Evolutionary conservation across 1,140 invertebrate genomes (phyloP), one percentile per base, ranked within the genome.

Genomic region (Eulimnadia texana): DNA sequence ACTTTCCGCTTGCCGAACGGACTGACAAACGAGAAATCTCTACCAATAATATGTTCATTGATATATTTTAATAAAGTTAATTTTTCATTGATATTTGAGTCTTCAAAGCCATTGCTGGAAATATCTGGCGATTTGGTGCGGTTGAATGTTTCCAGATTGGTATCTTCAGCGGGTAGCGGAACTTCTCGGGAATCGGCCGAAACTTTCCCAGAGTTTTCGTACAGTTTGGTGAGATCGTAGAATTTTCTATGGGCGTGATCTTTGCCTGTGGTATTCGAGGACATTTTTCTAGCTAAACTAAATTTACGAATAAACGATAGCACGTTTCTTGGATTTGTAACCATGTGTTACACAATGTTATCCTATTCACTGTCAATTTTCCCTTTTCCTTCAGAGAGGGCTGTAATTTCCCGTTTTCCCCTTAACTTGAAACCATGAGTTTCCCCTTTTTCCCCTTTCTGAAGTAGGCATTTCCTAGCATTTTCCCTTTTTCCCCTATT

Each of bases 1-100:
- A 87, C 85, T 88, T 86, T 85, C 70, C 87, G 76, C 50, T 82
- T 73, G 64, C 87, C 87, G 70, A 82, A 90, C n/a, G 87, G 87
- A 49, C 86, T 85, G 66, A 82, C 78, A 71, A 89, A 89, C 9
- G 83, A 82, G 64, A 82, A 81, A 66, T 83, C 82, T 69, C 82
- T 86, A 58, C 87, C 87, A 67, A 90, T 83, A 56, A 90, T 76
- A 73, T 85, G 88, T 62, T 88, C 81, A 69, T 85, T 82, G 62
- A 90, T 84, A 70, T 85, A 87, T 69, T 83, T 83, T 49, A 88
- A 75, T 63, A 87, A 71, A 69, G 84, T 85, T n/a, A n/a, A 20
- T 73, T 74, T 11, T 78, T 76, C 65, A 86, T 84, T 68, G 85
- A 55, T 55, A 11, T 24, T 25, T 23, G 11, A 25, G 3, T 55